Evolutionary conservation across 2,113 vertebrate species (phyloP), one percentile per base, ranked within the genome.

Genomic region (Empidonax alnorum): DNA sequence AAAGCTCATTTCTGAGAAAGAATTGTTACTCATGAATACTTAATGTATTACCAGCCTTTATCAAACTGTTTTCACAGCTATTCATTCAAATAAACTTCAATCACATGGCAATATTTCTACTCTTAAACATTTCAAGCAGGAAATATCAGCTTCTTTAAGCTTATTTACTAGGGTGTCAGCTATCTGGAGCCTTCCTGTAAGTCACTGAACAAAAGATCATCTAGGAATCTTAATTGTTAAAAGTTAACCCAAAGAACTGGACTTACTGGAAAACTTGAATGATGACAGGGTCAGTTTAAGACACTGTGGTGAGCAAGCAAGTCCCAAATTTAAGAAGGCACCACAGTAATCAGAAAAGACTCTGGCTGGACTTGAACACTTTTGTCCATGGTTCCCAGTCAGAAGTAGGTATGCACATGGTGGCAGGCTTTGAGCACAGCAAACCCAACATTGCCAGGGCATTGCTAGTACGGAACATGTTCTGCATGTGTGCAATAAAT

Each of bases 1-100:
- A 83, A 87, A 90, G 50, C 63, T 93, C 8, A 77, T 74, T 83
- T 74, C 72, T 77, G 47, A 80, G 82, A 91, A 73, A 31, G 35
- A 84, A 73, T 5, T n/a, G 33, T 52, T 94, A 63, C 10, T 82
- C 4, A 2, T 74, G 33, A 91, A 86, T 62, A 91, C 28, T 74
- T 16, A 82, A 42, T 11, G 4, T 47, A 76, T 90, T 80, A 80
- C 71, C 46, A 91, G 42, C 19, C 30, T 85, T 80, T n/a, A 87
- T 46, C 72, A 86, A 95, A 88, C 52, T 71, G 25, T 63, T 95
- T 63, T 93, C 39, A 46, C 49, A 85, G 69, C 2, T 4, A 35
- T 30, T 88, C 3, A 12, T 55, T 62, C 62, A 59, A 80, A 61
- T 37, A 67, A 87, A 63, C 12, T 77, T 86, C 44, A 41, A 41